Evolutionary conservation across 2,797 vertebrate species (phyloP).

Genomic region (Buphagus erythrorhynchus): DNA sequence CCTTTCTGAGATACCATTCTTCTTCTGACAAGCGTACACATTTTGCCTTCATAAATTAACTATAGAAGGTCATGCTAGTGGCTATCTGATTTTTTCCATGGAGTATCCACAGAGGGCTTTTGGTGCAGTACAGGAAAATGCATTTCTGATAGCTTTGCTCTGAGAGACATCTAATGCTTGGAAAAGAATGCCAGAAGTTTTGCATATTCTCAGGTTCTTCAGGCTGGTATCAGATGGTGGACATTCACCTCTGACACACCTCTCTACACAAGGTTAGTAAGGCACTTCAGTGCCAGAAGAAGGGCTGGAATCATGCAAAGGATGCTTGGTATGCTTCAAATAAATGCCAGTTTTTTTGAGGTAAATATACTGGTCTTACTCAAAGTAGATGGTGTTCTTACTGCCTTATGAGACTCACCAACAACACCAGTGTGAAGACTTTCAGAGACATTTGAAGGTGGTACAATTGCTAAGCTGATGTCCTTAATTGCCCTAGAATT

Average conservation of each 20-base stretch:
- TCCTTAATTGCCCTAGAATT: background rate
- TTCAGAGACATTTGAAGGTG: background rate
- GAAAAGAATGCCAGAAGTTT: background rate
- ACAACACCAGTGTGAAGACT: background rate
- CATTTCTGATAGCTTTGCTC: background rate
- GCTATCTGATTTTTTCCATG: background rate
- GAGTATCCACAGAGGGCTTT: background rate
- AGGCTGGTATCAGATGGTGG: background rate
- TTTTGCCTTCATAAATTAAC: background rate
- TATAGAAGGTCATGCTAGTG: background rate
- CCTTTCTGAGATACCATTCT: background rate
- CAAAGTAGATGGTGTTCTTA: background rate
- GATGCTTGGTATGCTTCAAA: background rate
- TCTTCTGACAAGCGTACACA: background rate
- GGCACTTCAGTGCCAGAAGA: background rate
- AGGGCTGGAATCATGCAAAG: background rate
- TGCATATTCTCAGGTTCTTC: background rate
- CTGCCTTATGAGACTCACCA: background rate
- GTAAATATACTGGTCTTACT: background rate
- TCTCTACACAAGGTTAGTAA: background rate
- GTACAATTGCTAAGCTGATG: background rate
- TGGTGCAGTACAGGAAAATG: background rate
- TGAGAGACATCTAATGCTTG: background rate
- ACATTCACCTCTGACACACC: background rate
- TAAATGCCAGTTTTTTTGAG: background rate